Conservation (phyloP, 2,888 invertebrate genomes). For the Thyatira batis region DNA sequence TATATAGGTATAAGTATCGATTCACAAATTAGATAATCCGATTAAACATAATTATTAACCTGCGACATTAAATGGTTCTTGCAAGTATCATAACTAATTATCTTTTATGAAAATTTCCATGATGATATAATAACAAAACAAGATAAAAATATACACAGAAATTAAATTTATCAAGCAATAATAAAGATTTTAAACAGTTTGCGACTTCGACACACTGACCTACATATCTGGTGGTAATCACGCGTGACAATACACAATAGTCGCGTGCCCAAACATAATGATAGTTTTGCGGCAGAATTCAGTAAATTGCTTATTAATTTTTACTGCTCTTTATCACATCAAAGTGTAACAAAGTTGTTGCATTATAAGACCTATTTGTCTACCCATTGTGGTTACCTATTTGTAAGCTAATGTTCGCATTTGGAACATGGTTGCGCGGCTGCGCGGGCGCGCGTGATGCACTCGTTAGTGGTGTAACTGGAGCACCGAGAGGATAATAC, state of each 20-base stretch:
- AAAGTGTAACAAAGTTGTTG: neutral
- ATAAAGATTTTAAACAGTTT: constrained; percentile 5
- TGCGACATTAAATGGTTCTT: too few relatives aligned
- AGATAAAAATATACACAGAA: neutral
- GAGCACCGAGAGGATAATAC: constrained; percentile 59
- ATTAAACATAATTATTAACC: neutral
- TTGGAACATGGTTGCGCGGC: constrained; percentile 10
- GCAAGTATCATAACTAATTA: too few relatives aligned
- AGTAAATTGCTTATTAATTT: neutral
- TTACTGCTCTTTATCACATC: neutral
- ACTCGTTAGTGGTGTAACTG: constrained; percentile 55
- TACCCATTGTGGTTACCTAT: neutral
- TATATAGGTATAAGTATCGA: neutral
- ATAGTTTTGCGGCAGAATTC: neutral
- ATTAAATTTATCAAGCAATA: constrained; percentile 1
- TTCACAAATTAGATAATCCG: neutral
- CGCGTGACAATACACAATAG: constrained; percentile 61
- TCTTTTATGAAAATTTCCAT: neutral
- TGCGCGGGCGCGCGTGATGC: constrained; percentile 31
- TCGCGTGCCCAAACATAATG: constrained; percentile 48
- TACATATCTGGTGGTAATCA: constrained; percentile 63
- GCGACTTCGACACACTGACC: constrained; percentile 59
- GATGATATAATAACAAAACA: neutral
- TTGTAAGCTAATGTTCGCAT: neutral
- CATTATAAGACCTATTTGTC: neutral